Evolutionary conservation across 1,140 invertebrate species (phyloP).

Genomic region (Leptinotarsa undecemlineata): DNA sequence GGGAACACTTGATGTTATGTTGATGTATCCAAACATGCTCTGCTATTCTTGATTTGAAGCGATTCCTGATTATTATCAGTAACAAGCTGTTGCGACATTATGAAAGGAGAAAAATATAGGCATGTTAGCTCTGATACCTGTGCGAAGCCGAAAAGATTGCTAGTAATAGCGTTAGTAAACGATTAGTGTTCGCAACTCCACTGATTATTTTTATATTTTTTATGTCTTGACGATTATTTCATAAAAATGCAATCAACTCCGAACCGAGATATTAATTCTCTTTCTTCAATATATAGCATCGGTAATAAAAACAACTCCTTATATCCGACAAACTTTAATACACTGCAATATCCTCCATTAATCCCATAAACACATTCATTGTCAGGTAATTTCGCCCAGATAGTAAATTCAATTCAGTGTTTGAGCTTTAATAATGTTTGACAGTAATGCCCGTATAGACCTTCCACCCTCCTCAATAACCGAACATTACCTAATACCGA

Average conservation of each 20-base stretch:
- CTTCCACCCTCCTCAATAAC: conserved; percentile 33
- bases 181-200: too few relatives aligned
- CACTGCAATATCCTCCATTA: conserved; percentile 28
- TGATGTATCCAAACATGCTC: too few relatives aligned
- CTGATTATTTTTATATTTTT: too few relatives aligned
- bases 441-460: conserved; percentile 34
- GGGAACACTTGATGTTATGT: too few relatives aligned
- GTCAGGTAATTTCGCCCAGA: conserved; percentile 35
- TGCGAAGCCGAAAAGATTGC: too few relatives aligned
- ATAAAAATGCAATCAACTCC: background rate
- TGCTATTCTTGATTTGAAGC: too few relatives aligned
- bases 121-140: too few relatives aligned
- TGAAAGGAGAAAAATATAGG: too few relatives aligned
- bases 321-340: background rate
- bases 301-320: background rate
- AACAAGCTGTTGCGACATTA: too few relatives aligned
- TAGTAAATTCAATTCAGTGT: conserved; percentile 33
- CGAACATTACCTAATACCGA: conserved; percentile 42
- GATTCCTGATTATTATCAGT: too few relatives aligned
- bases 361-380: conserved; percentile 39
- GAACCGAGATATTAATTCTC: background rate
- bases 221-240: too few relatives aligned
- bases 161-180: too few relatives aligned
- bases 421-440: conserved; percentile 41
- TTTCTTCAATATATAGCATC: background rate